Base-by-base conservation (phyloP, 53 echinoderm and acorn worm genomes). In the Echinometra lucunter region DNA sequence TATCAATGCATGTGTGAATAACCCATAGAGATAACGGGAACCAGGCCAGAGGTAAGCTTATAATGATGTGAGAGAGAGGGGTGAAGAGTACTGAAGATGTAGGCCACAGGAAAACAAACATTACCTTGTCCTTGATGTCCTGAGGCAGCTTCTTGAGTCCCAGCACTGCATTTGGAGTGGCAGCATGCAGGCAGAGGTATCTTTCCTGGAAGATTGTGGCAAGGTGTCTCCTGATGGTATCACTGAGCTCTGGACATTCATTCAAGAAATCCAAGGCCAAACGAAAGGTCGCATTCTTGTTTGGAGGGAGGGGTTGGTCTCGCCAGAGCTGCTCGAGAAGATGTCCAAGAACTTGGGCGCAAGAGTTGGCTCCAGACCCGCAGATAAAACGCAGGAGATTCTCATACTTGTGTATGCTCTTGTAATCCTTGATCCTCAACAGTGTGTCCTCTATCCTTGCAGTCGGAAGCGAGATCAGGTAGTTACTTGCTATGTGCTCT, bases 401-500 rank as follows among this genome's bases (percentile, higher is more conserved):
- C 37, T 89, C 89, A 57, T 89, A 57, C 30, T 12, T 57, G 30
- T 37, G 89, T 10, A 89, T 57, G 58, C 57, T 37, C 35, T 57
- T 53, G 35, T 89, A 56, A 19, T 53, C 89, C 47, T 57, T 35
- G 2, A 89, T 89, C 58, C 32, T 27, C 8, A 18, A 35, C 37
- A 89, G 37, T 37, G 89, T 57, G 27, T 89, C 89, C 35, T 89
- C 57, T 35, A 89, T 18, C 19, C 0, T 35, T 35, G 15, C 34
- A 35, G 89, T 58, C 21, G 60, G 25, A 9, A 89, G 89, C 28
- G 55, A 32, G 7, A 53, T 57, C 18, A 89, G 58, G 58, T 89
- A 89, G 47, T 57, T 89, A 15, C 89, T 89, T 17, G 89, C 55
- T 3, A 35, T 56, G 89, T 89, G 89, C 58, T 89, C 89, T 32